Base-by-base conservation (phyloP, 2,113 vertebrate genomes). In the Anarhynchus alexandrinus region DNA sequence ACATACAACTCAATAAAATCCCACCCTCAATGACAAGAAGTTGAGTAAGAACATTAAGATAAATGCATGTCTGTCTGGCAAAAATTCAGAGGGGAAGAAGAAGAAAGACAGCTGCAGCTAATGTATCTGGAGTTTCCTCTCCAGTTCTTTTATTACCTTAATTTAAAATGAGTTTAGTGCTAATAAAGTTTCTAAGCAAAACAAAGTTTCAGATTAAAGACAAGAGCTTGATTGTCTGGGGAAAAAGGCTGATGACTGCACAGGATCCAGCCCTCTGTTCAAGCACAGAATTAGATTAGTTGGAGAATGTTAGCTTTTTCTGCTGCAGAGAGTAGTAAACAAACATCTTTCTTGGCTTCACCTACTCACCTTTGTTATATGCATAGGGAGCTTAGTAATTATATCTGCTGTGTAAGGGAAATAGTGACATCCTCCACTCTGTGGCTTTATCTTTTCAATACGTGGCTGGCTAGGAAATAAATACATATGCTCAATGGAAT, bases 281-380 rank as follows among this genome's bases (percentile, higher is more conserved):
- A 95, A 58, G 55, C 23, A 92, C 81, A 91, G 51, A 96, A 88
- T 90, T 85, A 85, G 69, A 96, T 96, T 97, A 91, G 54, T 43
- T 96, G 61, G 73, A 96, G 82, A 90, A 81, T 4, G 54, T 82
- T 91, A 83, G 81, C 45, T 94, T 79, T 85, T 85, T 94, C 77
- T 89, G 52, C 73, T 67, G 51, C 59, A 78, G 74, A 94, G 71
- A 77, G 52, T 65, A 79, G 84, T 94, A 97, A 96, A 97, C 91
- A 95, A 96, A 93, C 58, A 96, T 82, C 81, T 86, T 94, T 86
- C 71, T 88, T 92, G 89, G 59, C 67, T 96, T 96, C 93, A 96
- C 93, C 87, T 88, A 45, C 80, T 93, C 76, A 95, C 92, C 94
- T 72, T 82, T 81, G 36, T 51, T 72, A 67, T 29, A 78, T 85